Evolutionary conservation across 2,888 invertebrate species (phyloP).

Genomic region (Eristalis pertinax): DNA sequence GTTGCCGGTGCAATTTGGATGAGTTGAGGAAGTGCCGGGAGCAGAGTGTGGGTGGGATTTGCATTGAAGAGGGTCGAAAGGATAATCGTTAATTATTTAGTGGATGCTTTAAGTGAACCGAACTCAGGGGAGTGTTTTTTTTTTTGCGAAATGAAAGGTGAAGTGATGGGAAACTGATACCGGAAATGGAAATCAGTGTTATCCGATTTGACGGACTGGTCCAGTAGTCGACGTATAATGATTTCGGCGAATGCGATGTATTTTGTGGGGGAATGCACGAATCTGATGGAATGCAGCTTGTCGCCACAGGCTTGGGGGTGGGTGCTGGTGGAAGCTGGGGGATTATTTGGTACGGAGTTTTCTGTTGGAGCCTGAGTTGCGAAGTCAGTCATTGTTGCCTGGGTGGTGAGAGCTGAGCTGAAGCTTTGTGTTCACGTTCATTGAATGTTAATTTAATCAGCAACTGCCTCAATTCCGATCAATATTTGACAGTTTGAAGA

Average conservation of each 20-base stretch:
- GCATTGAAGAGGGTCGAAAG: conserved; percentile 63
- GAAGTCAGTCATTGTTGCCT: too few relatives aligned
- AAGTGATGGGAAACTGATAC: conserved; percentile 12
- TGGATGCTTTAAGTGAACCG: conserved; percentile 60
- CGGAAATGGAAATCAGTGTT: conserved; percentile 20
- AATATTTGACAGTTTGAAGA: too few relatives aligned
- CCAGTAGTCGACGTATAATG: neutral
- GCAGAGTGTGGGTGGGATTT: conserved; percentile 40
- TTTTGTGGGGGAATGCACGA: neutral
- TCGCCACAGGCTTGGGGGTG: too few relatives aligned
- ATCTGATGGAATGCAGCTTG: neutral
- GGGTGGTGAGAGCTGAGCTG: too few relatives aligned
- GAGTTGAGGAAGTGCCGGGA: conserved; percentile 39
- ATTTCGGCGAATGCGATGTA: neutral
- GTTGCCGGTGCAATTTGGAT: conserved; percentile 28
- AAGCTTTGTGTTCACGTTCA: too few relatives aligned
- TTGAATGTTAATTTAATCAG: too few relatives aligned
- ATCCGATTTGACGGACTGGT: neutral
- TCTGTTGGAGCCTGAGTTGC: too few relatives aligned
- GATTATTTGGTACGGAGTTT: too few relatives aligned
- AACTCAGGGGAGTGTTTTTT: conserved; percentile 19
- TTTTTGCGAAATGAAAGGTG: conserved; percentile 1
- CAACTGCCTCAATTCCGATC: too few relatives aligned
- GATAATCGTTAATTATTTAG: conserved; percentile 68
- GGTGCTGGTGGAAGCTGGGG: too few relatives aligned